Evolutionary conservation across 2,113 vertebrate species (phyloP), one percentile per base, ranked within the genome.

Genomic region (Onychorhynchus coronatus): DNA sequence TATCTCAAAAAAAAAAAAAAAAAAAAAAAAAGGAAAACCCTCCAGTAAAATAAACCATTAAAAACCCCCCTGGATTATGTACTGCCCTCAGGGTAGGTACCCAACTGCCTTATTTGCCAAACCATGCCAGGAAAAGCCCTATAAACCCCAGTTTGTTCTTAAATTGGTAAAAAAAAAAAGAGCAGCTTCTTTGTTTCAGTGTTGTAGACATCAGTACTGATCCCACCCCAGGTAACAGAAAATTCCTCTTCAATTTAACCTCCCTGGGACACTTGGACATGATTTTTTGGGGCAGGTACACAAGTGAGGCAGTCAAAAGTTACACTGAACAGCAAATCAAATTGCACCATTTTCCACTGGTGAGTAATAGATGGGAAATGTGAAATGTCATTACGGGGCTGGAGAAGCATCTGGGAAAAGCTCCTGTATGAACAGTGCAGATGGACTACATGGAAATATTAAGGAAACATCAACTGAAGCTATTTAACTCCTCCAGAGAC

Each of bases 321-420:
- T 67, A 76, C 23, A 20, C 42, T 6, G 49, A 95, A 39, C 53
- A 86, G 77, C 59, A 31, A 95, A 91, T 92, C 88, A 42, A 50
- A 59, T 61, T 20, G 46, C 86, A 74, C 88, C 37, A 2, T 93
- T 97, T 97, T 95, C 95, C 88, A 73, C 27, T 22, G 30, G 95
- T 89, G 95, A 97, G 94, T 95, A 95, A 96, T 80, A 68, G 89
- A 88, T 6, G 7, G 96, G 97, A 97, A 98, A 97, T 67, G 68
- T 82, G 92, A 89, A 96, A 95, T 97, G 95, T 96, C 97, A 87
- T 97, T 85, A 23, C 15, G 5, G 84, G 89, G 93, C 85, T 46
- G 91, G 81, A 95, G 91, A 95, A 92, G 96, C 98, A 97, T 97
- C 96, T 98, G 98, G 96, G 79, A 78, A 96, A 88, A 96, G 76